These are phyloP conservation scores for Festucalex cinctus DNA, from an alignment of 2,113 vertebrate species.

Conservation along the genomic window DNA sequence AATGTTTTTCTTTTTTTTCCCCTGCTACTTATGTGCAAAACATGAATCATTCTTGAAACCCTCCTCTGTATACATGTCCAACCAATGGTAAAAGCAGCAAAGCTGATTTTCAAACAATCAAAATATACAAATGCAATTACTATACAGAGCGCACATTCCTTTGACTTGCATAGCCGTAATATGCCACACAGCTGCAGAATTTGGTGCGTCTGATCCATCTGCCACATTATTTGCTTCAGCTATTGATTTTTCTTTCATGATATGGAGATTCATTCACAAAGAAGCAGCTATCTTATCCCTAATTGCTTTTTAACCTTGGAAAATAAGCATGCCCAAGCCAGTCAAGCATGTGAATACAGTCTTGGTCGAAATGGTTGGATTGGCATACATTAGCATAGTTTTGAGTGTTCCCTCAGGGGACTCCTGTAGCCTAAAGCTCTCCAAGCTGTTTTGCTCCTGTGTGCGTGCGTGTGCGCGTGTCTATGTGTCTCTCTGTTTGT, in stretches of 20 bases:
- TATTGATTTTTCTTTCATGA: slow-evolving; percentile 62
- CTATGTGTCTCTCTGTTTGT: background rate
- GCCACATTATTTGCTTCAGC: slow-evolving; percentile 42
- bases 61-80: slow-evolving; percentile 20
- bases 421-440: slow-evolving; percentile 28
- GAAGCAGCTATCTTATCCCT: slow-evolving; percentile 36
- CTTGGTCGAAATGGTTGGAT: slow-evolving; percentile 58
- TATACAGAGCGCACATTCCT: background rate
- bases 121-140: slow-evolving; percentile 5
- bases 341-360: slow-evolving; percentile 35
- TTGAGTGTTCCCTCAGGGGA: slow-evolving; percentile 48
- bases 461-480: slow-evolving; percentile 7
- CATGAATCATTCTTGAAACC: slow-evolving; percentile 18
- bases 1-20: background rate
- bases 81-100: slow-evolving; percentile 9
- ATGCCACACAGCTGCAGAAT: background rate
- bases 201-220: slow-evolving; percentile 41
- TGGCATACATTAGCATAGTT: slow-evolving; percentile 65
- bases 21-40: slow-evolving; percentile 14
- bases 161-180: slow-evolving; percentile 3
- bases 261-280: slow-evolving; percentile 62
- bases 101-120: background rate
- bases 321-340: slow-evolving; percentile 47
- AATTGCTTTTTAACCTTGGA: slow-evolving; percentile 66
- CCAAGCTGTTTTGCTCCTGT: slow-evolving; percentile 12